These are phyloP conservation scores for Adineta ricciae DNA, from an alignment of 2,888 invertebrate species.

Conservation along the genomic window DNA sequence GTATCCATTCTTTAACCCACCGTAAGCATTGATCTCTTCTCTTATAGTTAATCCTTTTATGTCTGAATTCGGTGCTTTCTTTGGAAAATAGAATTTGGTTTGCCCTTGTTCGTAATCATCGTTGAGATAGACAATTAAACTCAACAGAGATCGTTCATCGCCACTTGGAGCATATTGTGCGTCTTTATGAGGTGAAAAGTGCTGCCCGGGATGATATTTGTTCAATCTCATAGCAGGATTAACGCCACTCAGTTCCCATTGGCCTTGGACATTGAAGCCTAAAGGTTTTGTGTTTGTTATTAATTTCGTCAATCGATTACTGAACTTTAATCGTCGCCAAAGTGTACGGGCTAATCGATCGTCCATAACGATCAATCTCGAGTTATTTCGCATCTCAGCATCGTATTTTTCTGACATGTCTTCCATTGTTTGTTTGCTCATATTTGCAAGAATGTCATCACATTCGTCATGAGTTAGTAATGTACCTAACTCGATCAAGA, in stretches of 20 bases:
- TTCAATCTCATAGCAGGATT: too few relatives aligned
- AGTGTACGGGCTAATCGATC: neutral
- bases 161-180: too few relatives aligned
- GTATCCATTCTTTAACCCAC: neutral
- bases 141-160: neutral
- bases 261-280: neutral
- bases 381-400: neutral
- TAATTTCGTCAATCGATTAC: neutral
- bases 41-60: neutral
- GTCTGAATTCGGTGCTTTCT: neutral
- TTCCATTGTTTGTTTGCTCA: neutral
- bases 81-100: neutral
- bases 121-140: neutral
- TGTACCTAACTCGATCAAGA: neutral
- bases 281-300: neutral
- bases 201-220: too few relatives aligned
- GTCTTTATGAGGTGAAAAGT: neutral
- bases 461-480: neutral
- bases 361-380: neutral
- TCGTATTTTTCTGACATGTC: neutral
- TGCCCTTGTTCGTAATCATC: neutral
- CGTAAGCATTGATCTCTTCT: neutral
- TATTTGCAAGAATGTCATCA: neutral
- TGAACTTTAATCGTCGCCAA: neutral
- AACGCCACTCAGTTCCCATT: neutral